Conservation (phyloP, 2,888 invertebrate genomes). For the Busseola fusca region DNA sequence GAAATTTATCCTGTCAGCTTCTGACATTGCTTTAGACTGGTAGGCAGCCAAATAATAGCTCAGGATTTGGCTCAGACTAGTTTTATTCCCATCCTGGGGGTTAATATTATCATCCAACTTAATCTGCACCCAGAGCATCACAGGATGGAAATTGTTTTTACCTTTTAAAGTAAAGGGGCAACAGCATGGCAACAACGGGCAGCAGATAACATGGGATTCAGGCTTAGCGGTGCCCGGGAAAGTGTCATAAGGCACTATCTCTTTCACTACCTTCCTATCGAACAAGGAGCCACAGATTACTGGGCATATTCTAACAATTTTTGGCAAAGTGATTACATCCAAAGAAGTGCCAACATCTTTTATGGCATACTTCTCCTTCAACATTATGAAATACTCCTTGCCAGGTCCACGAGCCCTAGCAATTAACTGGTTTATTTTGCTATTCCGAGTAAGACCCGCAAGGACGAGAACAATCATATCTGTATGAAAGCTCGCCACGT, state of each 20-base stretch:
- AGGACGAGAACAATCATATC: not conserved
- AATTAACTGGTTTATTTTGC: not conserved
- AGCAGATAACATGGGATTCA: not conserved
- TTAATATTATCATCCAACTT: not conserved
- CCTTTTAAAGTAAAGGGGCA: not conserved
- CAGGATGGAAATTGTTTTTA: not conserved
- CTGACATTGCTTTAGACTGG: not conserved
- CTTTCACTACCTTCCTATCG: not conserved
- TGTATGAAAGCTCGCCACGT: rapidly evolving
- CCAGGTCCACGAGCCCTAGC: not conserved
- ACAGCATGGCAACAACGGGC: not conserved
- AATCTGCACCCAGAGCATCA: not conserved
- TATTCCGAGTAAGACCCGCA: not conserved
- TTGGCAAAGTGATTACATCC: not conserved
- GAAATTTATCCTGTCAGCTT: not conserved
- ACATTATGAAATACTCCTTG: not conserved
- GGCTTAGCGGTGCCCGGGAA: not conserved
- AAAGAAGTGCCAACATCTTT: not conserved
- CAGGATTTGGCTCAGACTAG: not conserved
- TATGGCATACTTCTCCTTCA: not conserved
- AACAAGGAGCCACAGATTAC: not conserved
- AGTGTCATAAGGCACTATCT: not conserved
- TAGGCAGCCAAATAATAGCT: not conserved
- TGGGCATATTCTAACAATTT: not conserved
- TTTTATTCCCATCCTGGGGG: not conserved